Base-by-base conservation (phyloP, 2,888 invertebrate species). In the Opisthograptis luteolata region DNA sequence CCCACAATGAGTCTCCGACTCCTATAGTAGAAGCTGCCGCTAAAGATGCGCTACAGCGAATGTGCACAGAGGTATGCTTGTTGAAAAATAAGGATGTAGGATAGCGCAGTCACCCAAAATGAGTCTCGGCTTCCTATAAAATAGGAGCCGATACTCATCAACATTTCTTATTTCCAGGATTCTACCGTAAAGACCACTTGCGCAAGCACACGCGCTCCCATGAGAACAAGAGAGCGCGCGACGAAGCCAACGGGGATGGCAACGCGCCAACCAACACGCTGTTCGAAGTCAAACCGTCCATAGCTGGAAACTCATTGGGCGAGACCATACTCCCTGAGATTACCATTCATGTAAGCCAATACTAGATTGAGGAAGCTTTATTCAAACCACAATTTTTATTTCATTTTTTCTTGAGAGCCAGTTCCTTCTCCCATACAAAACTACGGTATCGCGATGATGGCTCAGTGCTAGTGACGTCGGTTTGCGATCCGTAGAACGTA, bases 141-240 rank as follows among this genome's bases (percentile, higher is more conserved):
- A n/a, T n/a, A n/a, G n/a, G n/a, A n/a, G n/a, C n/a, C n/a, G n/a
- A n/a, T n/a, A n/a, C n/a, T n/a, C n/a, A n/a, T n/a, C n/a, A n/a
- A n/a, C n/a, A n/a, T n/a, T n/a, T 24, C 3, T 1, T 2, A n/a
- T 24, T 7, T 10, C 1, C 73, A 91, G 95, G 95, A 22, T 95
- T 95, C 78, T 95, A 95, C 75, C 92, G 95, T 42, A 96, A 95
- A 73, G 96, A 96, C 75, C 96, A 96, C 79, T 81, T 96, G 37
- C 91, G 95, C 69, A 96, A 96, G 76, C 96, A 96, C 80, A 93
- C 95, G 12, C 92, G 95, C 36, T 95, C 95, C 54, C 96, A 96
- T 82, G 92, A 94, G 65, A 93, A 94, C n/a, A 93, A 94, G 69
- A 92, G 95, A 24, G 93, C 94, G 37, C 94, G 95, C 58, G 95